Base-by-base conservation (phyloP, 1,140 invertebrate genomes). In the Physella acuta region DNA sequence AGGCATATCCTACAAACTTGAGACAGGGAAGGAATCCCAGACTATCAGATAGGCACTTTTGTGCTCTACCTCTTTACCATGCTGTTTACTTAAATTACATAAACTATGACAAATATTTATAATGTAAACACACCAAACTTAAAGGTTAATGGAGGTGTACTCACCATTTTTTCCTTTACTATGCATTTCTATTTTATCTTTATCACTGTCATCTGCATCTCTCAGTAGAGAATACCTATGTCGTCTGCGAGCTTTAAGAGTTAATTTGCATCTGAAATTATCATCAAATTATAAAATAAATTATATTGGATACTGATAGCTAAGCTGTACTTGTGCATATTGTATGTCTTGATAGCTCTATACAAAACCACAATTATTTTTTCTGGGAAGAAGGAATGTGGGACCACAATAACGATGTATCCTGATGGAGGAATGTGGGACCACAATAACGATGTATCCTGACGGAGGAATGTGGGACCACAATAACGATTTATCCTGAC, bases 191-290 rank as follows among this genome's bases (percentile, higher is more conserved):
- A 79, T 71, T 64, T 80, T 76, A 60, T 87, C 82, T 62, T 81
- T 81, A 34, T 90, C 89, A 71, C 78, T 75, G 39, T 86, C 84
- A 55, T 90, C 89, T 72, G 75, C 76, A 64, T 87, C 86, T 44
- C 87, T 85, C 49, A 91, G 85, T 24, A 91, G 79, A 17, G 89
- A 88, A 77, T 91, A 91, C 26, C 88, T 87, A 71, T 84, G 82
- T 33, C 83, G 70, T 66, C 83, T 85, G 52, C 78, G 76, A 1
- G 76, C 70, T 62, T 76, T 87, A 84, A 75, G 68, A 31, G 85
- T 71, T 78, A 88, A 90, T 53, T 53, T 68, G 60, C 31, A 59
- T 39, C 39, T 49, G 20, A 58, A 59, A 33, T 33, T 14, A 58
- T 14, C 26, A n/a, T 44, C 8, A 55, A 56, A 31, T 67, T 2